A percentile compares a stretch with the other conserved stretches of the same genome.
These are phyloP conservation scores for Ascidia mentula DNA, from an alignment of 23 tunicate species.

Conservation along the genomic window DNA sequence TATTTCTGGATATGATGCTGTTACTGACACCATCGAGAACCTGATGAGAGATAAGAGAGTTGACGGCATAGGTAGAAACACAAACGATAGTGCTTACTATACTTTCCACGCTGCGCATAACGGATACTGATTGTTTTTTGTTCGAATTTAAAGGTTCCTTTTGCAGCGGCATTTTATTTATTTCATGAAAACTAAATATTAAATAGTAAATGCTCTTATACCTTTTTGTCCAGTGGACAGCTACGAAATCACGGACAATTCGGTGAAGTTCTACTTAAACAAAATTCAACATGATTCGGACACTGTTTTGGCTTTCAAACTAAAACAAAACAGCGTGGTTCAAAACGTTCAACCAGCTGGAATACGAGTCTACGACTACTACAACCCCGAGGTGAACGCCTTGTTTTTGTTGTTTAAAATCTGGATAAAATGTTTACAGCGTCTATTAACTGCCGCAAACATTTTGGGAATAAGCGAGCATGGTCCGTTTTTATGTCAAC, in stretches of 20 bases:
- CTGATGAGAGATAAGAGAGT: neutral
- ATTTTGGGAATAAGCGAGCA: too few species aligned
- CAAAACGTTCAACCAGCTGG: neutral
- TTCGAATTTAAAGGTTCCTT: too few species aligned
- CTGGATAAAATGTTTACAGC: neutral
- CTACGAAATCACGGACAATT: neutral
- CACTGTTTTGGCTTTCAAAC: neutral
- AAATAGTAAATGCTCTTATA: neutral
- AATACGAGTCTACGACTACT: neutral
- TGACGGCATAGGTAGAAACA: constrained; percentile 58
- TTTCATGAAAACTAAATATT: too few species aligned
- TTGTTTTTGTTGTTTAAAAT: neutral
- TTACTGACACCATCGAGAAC: constrained; percentile 10
- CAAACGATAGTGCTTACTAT: too few species aligned
- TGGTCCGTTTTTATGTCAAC: too few species aligned
- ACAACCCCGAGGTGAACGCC: neutral
- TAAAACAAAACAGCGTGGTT: neutral
- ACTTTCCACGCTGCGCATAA: too few species aligned
- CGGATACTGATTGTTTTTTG: neutral
- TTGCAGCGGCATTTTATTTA: too few species aligned
- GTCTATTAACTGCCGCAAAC: neutral
- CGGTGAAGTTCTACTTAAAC: neutral
- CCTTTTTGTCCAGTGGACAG: neutral
- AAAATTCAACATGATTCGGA: neutral
- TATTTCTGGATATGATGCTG: constrained; percentile 48